phyloP scores from a whole-genome alignment of 2,888 invertebrate genomes.

The Drosophila kanekoi region DNA sequence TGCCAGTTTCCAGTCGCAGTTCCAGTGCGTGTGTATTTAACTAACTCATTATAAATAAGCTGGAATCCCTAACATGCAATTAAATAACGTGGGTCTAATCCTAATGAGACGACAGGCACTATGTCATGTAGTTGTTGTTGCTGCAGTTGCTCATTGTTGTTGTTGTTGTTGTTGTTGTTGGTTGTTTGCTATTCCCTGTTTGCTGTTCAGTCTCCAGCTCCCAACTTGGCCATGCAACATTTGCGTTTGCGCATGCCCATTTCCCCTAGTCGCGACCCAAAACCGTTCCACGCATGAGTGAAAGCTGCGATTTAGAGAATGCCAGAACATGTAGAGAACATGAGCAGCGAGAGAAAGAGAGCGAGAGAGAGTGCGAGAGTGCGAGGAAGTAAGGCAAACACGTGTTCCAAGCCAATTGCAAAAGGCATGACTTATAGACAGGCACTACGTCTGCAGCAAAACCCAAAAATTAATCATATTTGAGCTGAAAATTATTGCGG shows the following conservation, averaged over 20 bases:
- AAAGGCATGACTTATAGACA: conserved; percentile 58
- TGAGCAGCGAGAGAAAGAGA: conserved; percentile 2
- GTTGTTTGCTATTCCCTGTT: conserved; percentile 44
- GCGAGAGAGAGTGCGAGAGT: conserved; percentile 1
- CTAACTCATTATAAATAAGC: conserved; percentile 80
- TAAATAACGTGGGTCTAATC: conserved; percentile 81
- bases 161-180: conserved; percentile 27
- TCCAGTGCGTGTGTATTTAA: conserved; percentile 73
- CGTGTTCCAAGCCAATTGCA: conserved; percentile 76
- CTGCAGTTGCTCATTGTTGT: conserved; percentile 18
- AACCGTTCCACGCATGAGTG: conserved; percentile 71
- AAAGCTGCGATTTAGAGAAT: conserved; percentile 76
- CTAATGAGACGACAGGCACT: conserved; percentile 80
- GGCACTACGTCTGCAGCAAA: conserved; percentile 47
- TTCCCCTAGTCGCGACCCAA: conserved; percentile 46
- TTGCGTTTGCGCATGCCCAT: conserved; percentile 76
- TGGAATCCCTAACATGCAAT: conserved; percentile 81
- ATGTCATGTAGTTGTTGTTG: conserved; percentile 70
- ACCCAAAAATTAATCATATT: conserved; percentile 75
- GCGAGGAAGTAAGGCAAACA: conserved; percentile 51
- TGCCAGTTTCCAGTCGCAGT: conserved; percentile 22
- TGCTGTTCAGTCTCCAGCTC: conserved; percentile 38
- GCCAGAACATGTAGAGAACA: conserved; percentile 16
- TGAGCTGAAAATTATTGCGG: conserved; percentile 60
- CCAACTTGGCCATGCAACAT: conserved; percentile 74